Base-by-base conservation (phyloP, 1,140 invertebrate genomes). In the Gryllus bimaculatus region DNA sequence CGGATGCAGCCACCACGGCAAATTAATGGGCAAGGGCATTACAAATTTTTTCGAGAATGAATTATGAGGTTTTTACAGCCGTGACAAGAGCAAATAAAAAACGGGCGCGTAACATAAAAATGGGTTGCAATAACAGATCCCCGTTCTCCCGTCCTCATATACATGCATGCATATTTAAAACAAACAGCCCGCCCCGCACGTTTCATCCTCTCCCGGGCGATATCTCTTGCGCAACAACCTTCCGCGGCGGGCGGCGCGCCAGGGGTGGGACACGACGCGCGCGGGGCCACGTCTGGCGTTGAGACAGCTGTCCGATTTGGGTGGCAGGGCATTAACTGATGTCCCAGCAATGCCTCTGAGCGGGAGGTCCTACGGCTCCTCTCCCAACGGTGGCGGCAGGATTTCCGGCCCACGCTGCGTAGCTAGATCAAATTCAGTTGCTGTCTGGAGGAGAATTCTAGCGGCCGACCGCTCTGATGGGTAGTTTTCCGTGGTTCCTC, bases 121-220 rank as follows among this genome's bases (percentile, higher is more conserved):
- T 66, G 54, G 54, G 54, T 66, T 10, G 54, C 54, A 66, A 66
- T 66, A 66, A 66, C 54, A 66, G 54, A 66, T 66, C 54, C 54
- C 54, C 10, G 54, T 7, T 66, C 54, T 66, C 54, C 54, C 54
- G 7, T 66, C 54, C 54, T 66, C 54, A 66, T 66, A 66, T 66
- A 66, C 54, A 66, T 66, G 54, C 10, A 66, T 66, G 54, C 54
- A 66, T 66, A 66, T 66, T 66, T 66, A 66, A 66, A 66, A 66
- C 54, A 66, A 66, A 66, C 54, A 66, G 54, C 18, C 18, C 54
- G 2, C 54, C 54, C 54, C 54, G 54, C 54, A 66, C 54, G 54
- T 66, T 66, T 66, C 54, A 66, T 66, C 54, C 54, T 13, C 54
- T 66, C 54, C 54, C 54, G 54, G 10, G 54, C 54, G 54, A 66